These are phyloP conservation scores for Spizella passerina DNA, from an alignment of 2,797 vertebrate species.

Conservation along the genomic window DNA sequence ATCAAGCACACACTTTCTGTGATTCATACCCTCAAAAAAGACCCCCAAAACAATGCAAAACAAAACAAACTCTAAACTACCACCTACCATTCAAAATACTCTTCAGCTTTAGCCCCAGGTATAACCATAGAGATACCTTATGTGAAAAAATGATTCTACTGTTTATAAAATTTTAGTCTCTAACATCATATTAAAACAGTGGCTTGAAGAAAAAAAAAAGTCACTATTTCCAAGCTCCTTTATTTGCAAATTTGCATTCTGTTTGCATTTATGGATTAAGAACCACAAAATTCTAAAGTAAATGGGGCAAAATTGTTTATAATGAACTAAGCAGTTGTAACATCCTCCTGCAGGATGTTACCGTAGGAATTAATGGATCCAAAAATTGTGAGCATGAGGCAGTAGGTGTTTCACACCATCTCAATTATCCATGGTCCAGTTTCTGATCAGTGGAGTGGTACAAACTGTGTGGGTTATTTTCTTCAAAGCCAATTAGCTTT, in stretches of 20 bases:
- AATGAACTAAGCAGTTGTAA: slow-evolving; percentile 29
- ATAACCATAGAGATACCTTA: not conserved
- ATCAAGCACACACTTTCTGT: not conserved
- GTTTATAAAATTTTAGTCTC: not conserved
- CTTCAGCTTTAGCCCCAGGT: not conserved
- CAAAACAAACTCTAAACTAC: not conserved
- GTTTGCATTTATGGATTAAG: slow-evolving; percentile 1
- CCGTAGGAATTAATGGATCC: slow-evolving; percentile 52
- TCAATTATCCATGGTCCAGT: slow-evolving; percentile 51
- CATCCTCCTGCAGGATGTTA: not conserved
- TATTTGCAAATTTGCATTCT: not conserved
- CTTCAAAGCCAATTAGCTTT: slow-evolving; percentile 53
- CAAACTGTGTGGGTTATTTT: slow-evolving; percentile 26
- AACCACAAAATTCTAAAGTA: slow-evolving; percentile 43
- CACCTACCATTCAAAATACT: not conserved
- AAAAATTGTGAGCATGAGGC: slow-evolving; percentile 35
- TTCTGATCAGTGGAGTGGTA: slow-evolving; percentile 30
- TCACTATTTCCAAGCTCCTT: not conserved
- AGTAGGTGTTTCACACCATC: slow-evolving; percentile 30
- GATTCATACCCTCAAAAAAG: not conserved
- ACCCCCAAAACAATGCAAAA: rapidly evolving
- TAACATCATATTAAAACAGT: not conserved
- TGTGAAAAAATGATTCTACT: not conserved
- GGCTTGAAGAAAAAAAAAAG: not conserved
- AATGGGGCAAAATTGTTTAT: slow-evolving; percentile 61